These are phyloP conservation scores for Triplophysa yarkandensis DNA, from an alignment of 2,797 vertebrate genomes.

Conservation along the genomic window DNA sequence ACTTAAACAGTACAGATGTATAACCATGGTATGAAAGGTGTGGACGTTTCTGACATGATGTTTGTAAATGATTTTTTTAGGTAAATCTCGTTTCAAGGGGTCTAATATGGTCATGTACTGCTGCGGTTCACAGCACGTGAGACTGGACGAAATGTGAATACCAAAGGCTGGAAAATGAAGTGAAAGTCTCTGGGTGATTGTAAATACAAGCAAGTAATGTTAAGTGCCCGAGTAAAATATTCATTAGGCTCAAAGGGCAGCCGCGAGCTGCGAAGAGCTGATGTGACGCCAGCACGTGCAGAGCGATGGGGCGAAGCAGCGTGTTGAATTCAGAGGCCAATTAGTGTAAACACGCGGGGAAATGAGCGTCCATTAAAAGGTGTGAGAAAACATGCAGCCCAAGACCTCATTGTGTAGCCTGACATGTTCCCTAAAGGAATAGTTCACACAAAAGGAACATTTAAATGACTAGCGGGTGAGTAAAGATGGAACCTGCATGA, in stretches of 20 bases:
- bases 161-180: slow-evolving; percentile 44
- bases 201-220: slow-evolving; percentile 52
- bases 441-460: too few relatives aligned
- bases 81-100: background rate
- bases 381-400: slow-evolving; percentile 12
- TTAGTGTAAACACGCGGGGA: slow-evolving; percentile 34
- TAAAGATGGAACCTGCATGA: too few relatives aligned
- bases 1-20: background rate
- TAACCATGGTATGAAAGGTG: background rate
- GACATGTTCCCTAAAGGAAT: background rate
- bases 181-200: slow-evolving; percentile 43
- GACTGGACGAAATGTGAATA: slow-evolving; percentile 54
- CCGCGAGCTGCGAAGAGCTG: slow-evolving; percentile 27
- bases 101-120: slow-evolving; percentile 11
- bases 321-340: slow-evolving; percentile 4
- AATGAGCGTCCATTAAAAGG: slow-evolving; percentile 49
- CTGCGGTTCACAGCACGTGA: slow-evolving; percentile 37
- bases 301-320: slow-evolving; percentile 1
- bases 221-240: slow-evolving; percentile 54
- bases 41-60: too few relatives aligned
- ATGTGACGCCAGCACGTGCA: background rate
- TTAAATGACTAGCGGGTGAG: too few relatives aligned
- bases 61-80: too few relatives aligned
- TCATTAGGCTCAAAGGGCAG: slow-evolving; percentile 36
- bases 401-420: slow-evolving; percentile 31